A percentile compares a stretch with the other conserved stretches of the same genome.
Conservation (phyloP, 2,113 vertebrate species). For the Oncorhynchus keta region DNA sequence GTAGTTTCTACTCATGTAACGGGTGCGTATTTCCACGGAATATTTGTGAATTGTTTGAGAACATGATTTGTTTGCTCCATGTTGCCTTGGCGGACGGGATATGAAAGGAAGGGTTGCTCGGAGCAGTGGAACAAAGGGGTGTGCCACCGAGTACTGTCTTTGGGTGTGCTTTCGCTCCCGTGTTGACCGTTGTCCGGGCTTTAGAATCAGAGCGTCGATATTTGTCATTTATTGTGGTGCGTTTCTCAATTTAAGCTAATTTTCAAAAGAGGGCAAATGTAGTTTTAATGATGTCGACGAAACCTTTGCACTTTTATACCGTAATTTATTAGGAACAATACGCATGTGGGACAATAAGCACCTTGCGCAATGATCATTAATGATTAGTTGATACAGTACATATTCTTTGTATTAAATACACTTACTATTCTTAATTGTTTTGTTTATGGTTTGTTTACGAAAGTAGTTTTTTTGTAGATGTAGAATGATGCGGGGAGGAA, state of each 20-base stretch:
- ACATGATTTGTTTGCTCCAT: slow-evolving; percentile 13
- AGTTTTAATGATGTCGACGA: background rate
- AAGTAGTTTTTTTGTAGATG: background rate
- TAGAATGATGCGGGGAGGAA: background rate
- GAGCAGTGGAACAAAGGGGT: slow-evolving; percentile 61
- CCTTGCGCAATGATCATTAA: background rate
- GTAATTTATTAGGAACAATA: background rate
- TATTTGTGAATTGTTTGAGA: slow-evolving; percentile 8
- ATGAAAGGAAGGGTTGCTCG: slow-evolving; percentile 21
- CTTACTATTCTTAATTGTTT: no score
- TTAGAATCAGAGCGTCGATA: slow-evolving; percentile 19
- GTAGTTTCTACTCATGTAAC: background rate
- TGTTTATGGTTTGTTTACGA: no score
- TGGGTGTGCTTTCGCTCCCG: slow-evolving; percentile 27
- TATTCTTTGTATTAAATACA: no score
- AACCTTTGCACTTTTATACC: background rate
- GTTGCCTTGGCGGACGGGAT: slow-evolving; percentile 14
- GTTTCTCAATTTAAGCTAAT: background rate
- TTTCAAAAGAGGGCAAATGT: background rate
- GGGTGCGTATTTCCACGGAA: slow-evolving; percentile 9
- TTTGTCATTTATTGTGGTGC: background rate
- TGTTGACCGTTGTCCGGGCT: slow-evolving; percentile 42
- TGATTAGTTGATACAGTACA: no score
- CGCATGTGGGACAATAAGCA: background rate
- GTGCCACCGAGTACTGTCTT: no score